Percentiles rank a stretch among this genome's conserved stretches.
Evolutionary conservation across 2,888 invertebrate genomes (phyloP).

Genomic region (Isotomurus palustris): DNA sequence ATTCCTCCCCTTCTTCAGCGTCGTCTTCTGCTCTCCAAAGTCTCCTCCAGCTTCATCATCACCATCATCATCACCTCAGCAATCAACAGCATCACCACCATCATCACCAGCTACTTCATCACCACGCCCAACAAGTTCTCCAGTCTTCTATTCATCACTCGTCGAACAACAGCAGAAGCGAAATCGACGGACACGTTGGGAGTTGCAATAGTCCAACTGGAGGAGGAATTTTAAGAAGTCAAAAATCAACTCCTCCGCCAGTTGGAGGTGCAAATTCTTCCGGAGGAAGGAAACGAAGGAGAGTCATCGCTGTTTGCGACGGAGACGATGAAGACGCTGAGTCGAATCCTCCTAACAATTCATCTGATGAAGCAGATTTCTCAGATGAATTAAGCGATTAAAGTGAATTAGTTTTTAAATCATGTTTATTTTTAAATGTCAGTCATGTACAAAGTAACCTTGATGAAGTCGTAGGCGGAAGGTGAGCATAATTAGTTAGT

Average conservation of each 20-base stretch:
- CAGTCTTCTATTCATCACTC: no score
- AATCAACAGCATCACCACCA: neutral
- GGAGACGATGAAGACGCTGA: slow-evolving; percentile 1
- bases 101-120: neutral
- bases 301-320: neutral
- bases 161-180: no score
- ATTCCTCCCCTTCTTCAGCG: neutral
- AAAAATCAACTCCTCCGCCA: no score
- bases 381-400: slow-evolving; percentile 44
- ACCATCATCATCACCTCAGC: slow-evolving; percentile 16
- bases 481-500: no score
- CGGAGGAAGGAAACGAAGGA: slow-evolving; percentile 12
- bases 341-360: slow-evolving; percentile 13
- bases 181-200: no score
- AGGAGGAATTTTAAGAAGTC: no score
- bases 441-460: no score
- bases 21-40: slow-evolving; percentile 18
- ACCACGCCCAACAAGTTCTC: no score
- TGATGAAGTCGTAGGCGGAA: no score
- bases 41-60: slow-evolving; percentile 26
- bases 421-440: slow-evolving; percentile 7
- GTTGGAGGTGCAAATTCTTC: slow-evolving; percentile 19
- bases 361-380: slow-evolving; percentile 41
- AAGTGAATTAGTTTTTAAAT: neutral
- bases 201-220: no score